A percentile compares a stretch with the other conserved stretches of the same genome.
phyloP scores from a whole-genome alignment of 2,113 vertebrate species.

The Psittacara wagleri region DNA sequence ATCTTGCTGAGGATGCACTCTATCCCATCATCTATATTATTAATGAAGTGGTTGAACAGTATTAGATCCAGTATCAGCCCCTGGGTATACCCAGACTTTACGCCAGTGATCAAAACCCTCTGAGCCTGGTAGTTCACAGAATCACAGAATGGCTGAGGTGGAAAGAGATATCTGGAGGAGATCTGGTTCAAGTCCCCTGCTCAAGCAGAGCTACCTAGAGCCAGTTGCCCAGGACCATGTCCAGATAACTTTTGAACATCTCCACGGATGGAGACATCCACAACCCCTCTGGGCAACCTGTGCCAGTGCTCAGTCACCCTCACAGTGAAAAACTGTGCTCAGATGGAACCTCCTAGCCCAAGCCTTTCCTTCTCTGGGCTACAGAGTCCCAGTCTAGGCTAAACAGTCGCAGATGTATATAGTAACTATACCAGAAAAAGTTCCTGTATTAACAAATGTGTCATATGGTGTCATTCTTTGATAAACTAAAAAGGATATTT shows the following conservation, averaged over 20 bases:
- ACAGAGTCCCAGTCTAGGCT: neutral
- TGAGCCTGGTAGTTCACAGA: neutral
- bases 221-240: accelerated
- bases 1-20: neutral
- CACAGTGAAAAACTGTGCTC: neutral
- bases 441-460: neutral
- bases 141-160: neutral
- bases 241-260: neutral
- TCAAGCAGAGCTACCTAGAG: neutral
- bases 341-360: neutral
- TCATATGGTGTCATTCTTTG: neutral
- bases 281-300: neutral
- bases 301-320: neutral
- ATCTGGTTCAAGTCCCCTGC: neutral
- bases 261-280: no score
- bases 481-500: neutral
- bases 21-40: neutral
- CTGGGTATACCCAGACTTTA: neutral
- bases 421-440: neutral
- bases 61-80: neutral
- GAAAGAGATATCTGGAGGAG: neutral
- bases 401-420: neutral
- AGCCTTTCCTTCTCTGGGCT: neutral
- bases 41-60: neutral
- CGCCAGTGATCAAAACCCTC: neutral